phyloP scores from a whole-genome alignment of 2,888 invertebrate species.

The Epinotia bilunana region DNA sequence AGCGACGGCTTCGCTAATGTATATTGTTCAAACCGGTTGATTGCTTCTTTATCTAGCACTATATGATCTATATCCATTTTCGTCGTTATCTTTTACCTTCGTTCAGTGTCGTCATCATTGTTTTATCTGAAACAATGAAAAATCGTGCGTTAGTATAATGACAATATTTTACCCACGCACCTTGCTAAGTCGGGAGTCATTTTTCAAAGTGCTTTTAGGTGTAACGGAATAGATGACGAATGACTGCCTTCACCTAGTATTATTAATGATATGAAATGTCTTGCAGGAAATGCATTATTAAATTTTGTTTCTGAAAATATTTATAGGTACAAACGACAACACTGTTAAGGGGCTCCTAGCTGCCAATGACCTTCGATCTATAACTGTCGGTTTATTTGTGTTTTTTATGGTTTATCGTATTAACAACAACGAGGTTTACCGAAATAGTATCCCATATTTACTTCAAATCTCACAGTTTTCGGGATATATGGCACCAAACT shows the following conservation, averaged over 20 bases:
- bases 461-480: no score
- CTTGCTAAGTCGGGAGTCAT: slow-evolving; percentile 65
- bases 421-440: no score
- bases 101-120: slow-evolving; percentile 67
- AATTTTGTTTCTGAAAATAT: slow-evolving; percentile 25
- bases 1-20: slow-evolving; percentile 78
- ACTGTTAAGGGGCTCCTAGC: no score
- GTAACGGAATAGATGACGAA: slow-evolving; percentile 73
- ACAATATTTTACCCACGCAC: slow-evolving; percentile 46
- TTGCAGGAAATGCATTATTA: slow-evolving; percentile 30
- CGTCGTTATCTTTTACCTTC: slow-evolving; percentile 66
- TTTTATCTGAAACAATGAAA: slow-evolving; percentile 76
- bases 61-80: slow-evolving; percentile 82
- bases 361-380: no score
- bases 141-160: slow-evolving; percentile 51
- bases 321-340: no score
- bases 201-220: slow-evolving; percentile 72
- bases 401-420: no score
- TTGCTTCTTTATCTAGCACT: slow-evolving; percentile 81
- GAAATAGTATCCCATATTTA: no score
- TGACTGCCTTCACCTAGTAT: slow-evolving; percentile 70
- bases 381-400: no score
- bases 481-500: no score
- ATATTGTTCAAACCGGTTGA: slow-evolving; percentile 81
- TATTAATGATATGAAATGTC: slow-evolving; percentile 65